Percentiles rank a stretch among this genome's conserved stretches.
These are phyloP conservation scores for Melanotaenia boesemani DNA, from an alignment of 2,797 vertebrate genomes.

Conservation along the genomic window DNA sequence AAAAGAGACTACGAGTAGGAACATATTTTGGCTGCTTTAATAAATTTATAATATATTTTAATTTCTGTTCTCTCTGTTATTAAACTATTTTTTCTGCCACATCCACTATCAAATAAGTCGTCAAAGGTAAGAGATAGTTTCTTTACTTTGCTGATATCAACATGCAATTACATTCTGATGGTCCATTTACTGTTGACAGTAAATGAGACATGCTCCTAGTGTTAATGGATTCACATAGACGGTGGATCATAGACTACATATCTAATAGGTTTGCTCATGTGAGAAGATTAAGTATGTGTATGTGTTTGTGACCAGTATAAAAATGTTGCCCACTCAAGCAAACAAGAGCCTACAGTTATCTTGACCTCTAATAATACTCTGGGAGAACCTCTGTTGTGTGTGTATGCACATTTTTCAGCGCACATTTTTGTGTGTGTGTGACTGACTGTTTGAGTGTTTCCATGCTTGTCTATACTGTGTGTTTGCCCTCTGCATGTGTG, in stretches of 20 bases:
- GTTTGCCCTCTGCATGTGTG: conserved; percentile 27
- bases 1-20: background rate
- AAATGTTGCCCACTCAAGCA: conserved; percentile 38
- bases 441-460: conserved; percentile 45
- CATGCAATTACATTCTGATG: background rate
- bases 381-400: conserved; percentile 48
- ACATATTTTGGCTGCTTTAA: background rate
- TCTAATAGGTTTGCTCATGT: conserved; percentile 13
- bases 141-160: background rate
- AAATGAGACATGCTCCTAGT: conserved; percentile 1
- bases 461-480: conserved; percentile 19
- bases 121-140: background rate
- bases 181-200: background rate
- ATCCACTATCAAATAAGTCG: background rate
- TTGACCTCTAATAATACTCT: conserved; percentile 63
- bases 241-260: background rate
- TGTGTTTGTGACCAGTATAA: background rate
- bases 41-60: background rate
- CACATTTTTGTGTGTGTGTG: conserved; percentile 42
- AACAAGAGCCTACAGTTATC: conserved; percentile 47
- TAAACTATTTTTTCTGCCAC: background rate
- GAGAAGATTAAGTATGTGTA: conserved; percentile 19
- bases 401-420: conserved; percentile 30
- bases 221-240: background rate
- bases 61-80: background rate